phyloP scores from a whole-genome alignment of 2,797 vertebrate genomes.

The Acomys russatus region DNA sequence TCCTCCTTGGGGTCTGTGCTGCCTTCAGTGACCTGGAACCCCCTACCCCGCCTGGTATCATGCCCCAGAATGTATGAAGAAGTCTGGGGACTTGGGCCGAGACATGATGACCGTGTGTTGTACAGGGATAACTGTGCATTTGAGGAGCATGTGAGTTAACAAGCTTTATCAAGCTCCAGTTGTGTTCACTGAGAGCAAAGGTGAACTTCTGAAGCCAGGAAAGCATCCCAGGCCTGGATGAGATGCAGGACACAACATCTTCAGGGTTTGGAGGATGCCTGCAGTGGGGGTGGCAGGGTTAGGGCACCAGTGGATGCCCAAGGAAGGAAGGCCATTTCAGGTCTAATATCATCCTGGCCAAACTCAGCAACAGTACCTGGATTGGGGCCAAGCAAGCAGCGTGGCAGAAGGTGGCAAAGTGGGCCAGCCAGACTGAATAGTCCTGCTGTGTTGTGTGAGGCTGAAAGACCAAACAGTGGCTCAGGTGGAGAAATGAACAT shows the following conservation, averaged over 20 bases:
- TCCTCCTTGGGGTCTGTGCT: too few relatives aligned
- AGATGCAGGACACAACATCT: background rate
- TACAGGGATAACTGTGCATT: background rate
- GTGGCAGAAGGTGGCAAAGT: background rate
- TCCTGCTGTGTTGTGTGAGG: background rate
- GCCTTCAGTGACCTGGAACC: background rate
- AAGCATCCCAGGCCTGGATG: background rate
- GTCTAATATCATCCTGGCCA: background rate
- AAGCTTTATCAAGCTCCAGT: background rate
- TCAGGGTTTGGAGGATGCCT: background rate
- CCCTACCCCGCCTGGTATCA: slow-evolving; percentile 50
- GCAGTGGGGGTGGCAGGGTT: background rate
- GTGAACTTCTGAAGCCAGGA: background rate
- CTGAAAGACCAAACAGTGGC: background rate
- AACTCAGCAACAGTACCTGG: background rate
- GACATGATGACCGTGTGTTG: slow-evolving; percentile 48
- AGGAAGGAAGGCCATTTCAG: background rate
- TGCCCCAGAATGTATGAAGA: slow-evolving; percentile 60
- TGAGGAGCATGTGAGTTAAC: background rate
- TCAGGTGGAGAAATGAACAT: too few relatives aligned
- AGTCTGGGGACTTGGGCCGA: slow-evolving; percentile 65
- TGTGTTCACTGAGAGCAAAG: background rate
- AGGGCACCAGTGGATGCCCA: background rate
- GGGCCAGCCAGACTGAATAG: background rate
- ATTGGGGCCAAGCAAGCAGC: background rate